Percentiles rank a stretch among this genome's conserved stretches.
These are phyloP conservation scores for Pogonocichla stellata DNA, from an alignment of 2,113 vertebrate species.

Conservation along the genomic window DNA sequence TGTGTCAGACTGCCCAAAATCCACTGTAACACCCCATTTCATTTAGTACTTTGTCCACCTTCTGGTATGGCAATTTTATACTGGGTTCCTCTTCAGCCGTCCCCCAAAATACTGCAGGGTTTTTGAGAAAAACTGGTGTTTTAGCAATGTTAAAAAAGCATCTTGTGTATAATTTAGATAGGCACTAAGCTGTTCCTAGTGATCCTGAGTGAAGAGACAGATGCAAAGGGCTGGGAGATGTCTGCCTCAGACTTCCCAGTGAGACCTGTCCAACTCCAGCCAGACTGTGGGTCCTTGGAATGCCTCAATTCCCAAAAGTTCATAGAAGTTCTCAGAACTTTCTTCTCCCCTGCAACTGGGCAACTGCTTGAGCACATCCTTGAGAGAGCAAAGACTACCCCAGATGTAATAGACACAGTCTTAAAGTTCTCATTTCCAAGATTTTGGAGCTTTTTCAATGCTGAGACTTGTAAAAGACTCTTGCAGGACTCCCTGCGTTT, in stretches of 20 bases:
- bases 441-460: not conserved
- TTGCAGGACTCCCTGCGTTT: not conserved
- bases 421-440: not conserved
- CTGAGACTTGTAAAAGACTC: not conserved
- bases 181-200: not conserved
- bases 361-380: not conserved
- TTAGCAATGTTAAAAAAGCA: not conserved
- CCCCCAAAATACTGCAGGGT: fast-evolving
- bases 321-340: not conserved
- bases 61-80: not conserved
- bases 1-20: not conserved
- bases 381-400: not conserved
- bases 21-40: fast-evolving
- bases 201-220: not conserved
- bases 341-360: not conserved
- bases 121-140: not conserved
- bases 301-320: not conserved
- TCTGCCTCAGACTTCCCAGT: not conserved
- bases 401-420: too few species aligned
- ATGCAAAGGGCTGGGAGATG: not conserved
- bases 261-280: not conserved
- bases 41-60: not conserved
- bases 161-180: not conserved
- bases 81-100: not conserved
- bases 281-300: not conserved